Base-by-base conservation (phyloP, 2,113 vertebrate species). In the Origma solitaria region DNA sequence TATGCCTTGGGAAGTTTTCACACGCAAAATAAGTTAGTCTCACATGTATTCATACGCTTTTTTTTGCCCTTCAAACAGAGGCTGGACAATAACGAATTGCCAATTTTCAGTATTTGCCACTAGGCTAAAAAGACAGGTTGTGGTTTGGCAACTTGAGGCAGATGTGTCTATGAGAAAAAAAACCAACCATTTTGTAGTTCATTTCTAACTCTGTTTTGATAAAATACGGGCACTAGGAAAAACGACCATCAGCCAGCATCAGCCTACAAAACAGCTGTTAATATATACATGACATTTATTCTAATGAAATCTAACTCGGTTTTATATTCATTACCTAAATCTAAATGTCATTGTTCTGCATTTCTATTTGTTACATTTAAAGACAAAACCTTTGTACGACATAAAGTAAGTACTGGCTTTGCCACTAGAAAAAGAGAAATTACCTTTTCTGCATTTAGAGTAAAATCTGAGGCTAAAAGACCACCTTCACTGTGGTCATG, bases 381-480 rank as follows among this genome's bases (percentile, higher is more conserved):
- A 92, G 82, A 66, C 54, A 91, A 87, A 90, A 57, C 6, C 50
- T 77, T 73, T 54, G 10, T 25, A 81, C 88, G 60, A 73, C 9
- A 56, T 31, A 31, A 92, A 88, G 84, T 11, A 79, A 35, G 28
- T 28, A 86, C 17, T 15, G 10, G 9, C 22, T 80, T 85, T 73
- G 30, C 20, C 25, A 72, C 12, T 68, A 64, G 78, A 87, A 80
- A 93, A 66, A 86, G 5, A 95, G 44, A n/a, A 53, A 76, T 94
- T 97, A 99, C 99, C 99, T 99, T 99, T 86, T 99, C 98, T 97
- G 99, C 98, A 94, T 99, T 99, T 95, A 99, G 97, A 69, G 99
- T 98, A 95, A 99, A 99, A 97, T 99, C 98, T 91, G 99, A 98
- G 97, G 99, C 94, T 96, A 99, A 97, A 94, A 99, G 98, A 92